Evolutionary conservation across 2,888 invertebrate species (phyloP), one percentile per base, ranked within the genome.

Genomic region (Drosophila imparisetae): DNA sequence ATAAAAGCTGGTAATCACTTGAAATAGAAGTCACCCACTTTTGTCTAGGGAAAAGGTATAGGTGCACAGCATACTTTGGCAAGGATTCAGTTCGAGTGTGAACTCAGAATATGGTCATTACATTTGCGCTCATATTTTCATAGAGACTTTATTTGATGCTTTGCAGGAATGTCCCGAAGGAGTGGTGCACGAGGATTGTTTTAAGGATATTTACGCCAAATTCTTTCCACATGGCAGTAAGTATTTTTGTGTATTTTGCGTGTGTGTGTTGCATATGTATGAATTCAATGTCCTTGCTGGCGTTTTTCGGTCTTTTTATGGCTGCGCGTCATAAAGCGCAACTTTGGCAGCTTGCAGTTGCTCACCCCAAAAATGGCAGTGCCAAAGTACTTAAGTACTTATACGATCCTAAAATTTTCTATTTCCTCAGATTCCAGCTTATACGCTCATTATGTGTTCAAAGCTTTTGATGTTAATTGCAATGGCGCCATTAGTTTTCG

Each of bases 201-300:
- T 99, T 94, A 98, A 98, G 94, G 98, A 98, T 92, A 98, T 99
- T 90, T 99, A 99, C 94, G 97, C 98, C 82, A 98, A 98, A 94
- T 99, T 98, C 94, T 99, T 98, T 94, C 98, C 98, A 48, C 98
- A 98, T 93, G 98, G 98, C 94, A 98, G 98, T 99, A 95, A 97
- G 98, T 96, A 84, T 75, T 73, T 73, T 59, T 49, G 53, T 57
- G 57, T 54, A 11, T 49, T 27, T 40, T 30, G 11, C 54, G 40
- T 29, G 4, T 52, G 38, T 53, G 27, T 48, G 49, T 36, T 54
- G 27, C 45, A 45, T 4, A 15, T 24, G 24, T 45, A 24, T 4
- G 40, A 18, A 15, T 29, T 60, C 55, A 57, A 50, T 75, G 87
- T 58, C 66, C 63, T 72, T 74, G 80, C 59, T 57, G 53, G 62